Evolutionary conservation across 1,140 invertebrate species (phyloP), one percentile per base, ranked within the genome.

Genomic region (Trichomalopsis sarcophagae): DNA sequence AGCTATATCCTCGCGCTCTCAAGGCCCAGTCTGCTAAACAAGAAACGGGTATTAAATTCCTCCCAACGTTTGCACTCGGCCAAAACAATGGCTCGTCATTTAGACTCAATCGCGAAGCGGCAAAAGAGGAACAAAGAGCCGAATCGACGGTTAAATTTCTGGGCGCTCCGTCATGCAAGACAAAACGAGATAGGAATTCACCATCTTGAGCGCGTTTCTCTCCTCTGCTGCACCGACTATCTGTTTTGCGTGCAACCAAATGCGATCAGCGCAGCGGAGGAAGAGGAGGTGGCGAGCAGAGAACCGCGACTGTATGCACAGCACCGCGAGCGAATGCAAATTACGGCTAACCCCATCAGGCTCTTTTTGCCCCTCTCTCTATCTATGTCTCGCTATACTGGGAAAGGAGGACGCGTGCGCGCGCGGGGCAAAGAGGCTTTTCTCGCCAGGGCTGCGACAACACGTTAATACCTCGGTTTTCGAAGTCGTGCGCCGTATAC

Each of bases 341-440:
- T 82, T 85, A 71, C 79, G 69, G 73, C 55, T 69, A 80, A 85
- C 50, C 79, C 71, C 50, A 76, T 85, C 74, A 62, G 66, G 50
- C 36, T 69, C 30, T 85, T 85, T 85, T 85, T 85, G 73, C 77
- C 40, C 83, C 36, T 11, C 62, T 74, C 36, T 7, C 21, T 27
- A 1, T 27, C 27, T 27, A 1, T 27, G 0, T 44, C 33, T 6
- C 0, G 13, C 33, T 77, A 33, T 50, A 1, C 21, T 36, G 17
- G 36, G 44, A n/a, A 74, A 30, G 68, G 50, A 17, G 17, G 13
- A 55, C 13, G 17, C 50, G 47, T 13, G 14, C 47, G 47, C 47
- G 47, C 47, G 47, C 4, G 7, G 69, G 4, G 69, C 4, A 78
- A 78, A 55, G 76, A 40, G 76, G 76, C 76, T 78, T 78, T 78